phyloP scores from a whole-genome alignment of 2,113 vertebrate species.

The Synodontis membranacea region DNA sequence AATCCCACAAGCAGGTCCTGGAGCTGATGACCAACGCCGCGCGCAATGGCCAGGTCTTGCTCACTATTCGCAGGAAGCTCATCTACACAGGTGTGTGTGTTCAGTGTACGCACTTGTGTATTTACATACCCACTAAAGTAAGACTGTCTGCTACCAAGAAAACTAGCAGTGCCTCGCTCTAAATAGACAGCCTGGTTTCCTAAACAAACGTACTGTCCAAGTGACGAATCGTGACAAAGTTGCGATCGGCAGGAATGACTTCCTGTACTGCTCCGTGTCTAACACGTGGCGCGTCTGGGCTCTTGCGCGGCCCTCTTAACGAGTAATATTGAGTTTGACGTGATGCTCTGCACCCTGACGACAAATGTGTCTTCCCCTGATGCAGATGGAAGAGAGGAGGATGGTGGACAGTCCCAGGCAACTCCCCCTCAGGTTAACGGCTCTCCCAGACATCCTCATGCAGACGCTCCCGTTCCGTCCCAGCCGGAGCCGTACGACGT shows the following conservation, averaged over 20 bases:
- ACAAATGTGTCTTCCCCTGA: not conserved
- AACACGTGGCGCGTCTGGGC: not conserved
- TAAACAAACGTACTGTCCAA: not conserved
- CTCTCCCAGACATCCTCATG: slow-evolving; percentile 74
- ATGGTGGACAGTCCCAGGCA: slow-evolving; percentile 50
- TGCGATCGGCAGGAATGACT: not conserved
- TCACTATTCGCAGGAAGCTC: slow-evolving; percentile 90
- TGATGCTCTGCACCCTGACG: not conserved
- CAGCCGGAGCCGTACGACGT: slow-evolving; percentile 82
- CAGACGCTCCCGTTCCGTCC: slow-evolving; percentile 58
- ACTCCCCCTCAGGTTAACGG: slow-evolving; percentile 66
- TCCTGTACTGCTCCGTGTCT: not conserved
- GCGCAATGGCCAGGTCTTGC: slow-evolving; percentile 91
- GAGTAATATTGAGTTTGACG: not conserved
- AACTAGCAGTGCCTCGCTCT: not conserved
- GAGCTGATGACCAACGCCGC: slow-evolving; percentile 96
- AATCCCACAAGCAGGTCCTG: slow-evolving; percentile 94
- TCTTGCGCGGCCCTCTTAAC: not conserved
- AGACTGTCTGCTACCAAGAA: not conserved
- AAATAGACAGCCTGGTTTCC: not conserved
- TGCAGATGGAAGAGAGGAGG: slow-evolving; percentile 65
- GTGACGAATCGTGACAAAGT: not conserved
- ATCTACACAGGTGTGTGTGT: slow-evolving; percentile 76
- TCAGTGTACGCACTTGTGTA: not conserved
- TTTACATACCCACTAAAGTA: not conserved